Evolutionary conservation across 2,888 invertebrate genomes (phyloP).

Genomic region (Melipona bicolor): DNA sequence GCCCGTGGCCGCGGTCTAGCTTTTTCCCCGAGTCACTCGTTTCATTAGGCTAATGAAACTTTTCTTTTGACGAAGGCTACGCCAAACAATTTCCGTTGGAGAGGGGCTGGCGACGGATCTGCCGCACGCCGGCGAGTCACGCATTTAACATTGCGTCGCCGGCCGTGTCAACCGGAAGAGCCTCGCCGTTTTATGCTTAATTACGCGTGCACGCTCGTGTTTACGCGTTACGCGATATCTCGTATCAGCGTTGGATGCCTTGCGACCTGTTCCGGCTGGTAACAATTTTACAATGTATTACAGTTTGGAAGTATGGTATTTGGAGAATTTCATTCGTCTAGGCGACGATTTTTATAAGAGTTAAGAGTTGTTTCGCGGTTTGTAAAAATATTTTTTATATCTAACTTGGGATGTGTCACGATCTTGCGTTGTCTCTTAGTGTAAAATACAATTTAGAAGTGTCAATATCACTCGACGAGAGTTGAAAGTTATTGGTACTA

Average conservation of each 20-base stretch:
- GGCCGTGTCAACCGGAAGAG: constrained; percentile 44
- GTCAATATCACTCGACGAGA: no score
- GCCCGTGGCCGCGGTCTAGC: constrained; percentile 66
- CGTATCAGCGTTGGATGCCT: no score
- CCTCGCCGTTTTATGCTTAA: constrained; percentile 43
- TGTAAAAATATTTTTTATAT: no score
- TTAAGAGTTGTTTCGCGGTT: no score
- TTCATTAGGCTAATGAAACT: constrained; percentile 80
- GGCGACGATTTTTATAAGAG: no score
- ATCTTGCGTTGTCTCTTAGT: no score
- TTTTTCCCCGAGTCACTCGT: constrained; percentile 71
- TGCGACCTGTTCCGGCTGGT: neutral
- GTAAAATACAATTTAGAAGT: no score
- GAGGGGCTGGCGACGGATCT: constrained; percentile 11
- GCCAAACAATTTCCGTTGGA: constrained; percentile 63
- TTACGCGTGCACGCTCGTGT: constrained; percentile 21
- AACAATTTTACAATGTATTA: no score
- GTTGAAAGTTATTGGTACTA: no score
- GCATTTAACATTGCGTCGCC: constrained; percentile 50
- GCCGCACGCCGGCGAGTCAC: constrained; percentile 5
- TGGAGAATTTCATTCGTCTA: neutral
- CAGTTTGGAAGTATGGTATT: neutral
- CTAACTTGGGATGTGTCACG: no score
- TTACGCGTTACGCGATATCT: constrained; percentile 21
- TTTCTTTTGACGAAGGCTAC: constrained; percentile 68